These are phyloP conservation scores for Scaptomyza hsui DNA, from an alignment of 1,140 invertebrate genomes.

Conservation along the genomic window DNA sequence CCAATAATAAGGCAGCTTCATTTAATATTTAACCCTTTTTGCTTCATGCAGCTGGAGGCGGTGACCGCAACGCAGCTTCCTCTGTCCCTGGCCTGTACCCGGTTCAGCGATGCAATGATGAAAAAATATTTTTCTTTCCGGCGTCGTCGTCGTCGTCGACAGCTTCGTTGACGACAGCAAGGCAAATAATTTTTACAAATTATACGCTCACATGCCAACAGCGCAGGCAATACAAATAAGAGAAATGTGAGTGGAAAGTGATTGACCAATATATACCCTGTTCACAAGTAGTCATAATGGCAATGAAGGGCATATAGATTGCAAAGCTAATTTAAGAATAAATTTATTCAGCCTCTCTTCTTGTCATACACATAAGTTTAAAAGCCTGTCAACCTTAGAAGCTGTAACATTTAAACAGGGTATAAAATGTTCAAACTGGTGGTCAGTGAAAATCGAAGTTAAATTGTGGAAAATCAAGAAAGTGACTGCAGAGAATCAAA, in stretches of 20 bases:
- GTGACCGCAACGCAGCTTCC: slow-evolving; percentile 71
- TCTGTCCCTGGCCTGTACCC: slow-evolving; percentile 31
- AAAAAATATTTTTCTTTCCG: slow-evolving; percentile 69
- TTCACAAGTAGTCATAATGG: background rate
- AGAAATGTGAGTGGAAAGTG: background rate
- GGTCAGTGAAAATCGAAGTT: slow-evolving; percentile 7
- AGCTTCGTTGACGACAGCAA: slow-evolving; percentile 57
- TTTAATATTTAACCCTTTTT: slow-evolving; percentile 79
- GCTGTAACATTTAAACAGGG: background rate
- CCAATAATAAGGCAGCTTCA: slow-evolving; percentile 62
- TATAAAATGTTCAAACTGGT: slow-evolving; percentile 44
- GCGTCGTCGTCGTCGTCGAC: slow-evolving; percentile 17
- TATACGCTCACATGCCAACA: slow-evolving; percentile 80
- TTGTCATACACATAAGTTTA: too few relatives aligned
- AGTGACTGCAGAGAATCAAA: slow-evolving; percentile 37
- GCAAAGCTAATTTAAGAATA: too few relatives aligned
- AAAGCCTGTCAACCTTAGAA: too few relatives aligned
- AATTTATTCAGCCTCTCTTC: too few relatives aligned
- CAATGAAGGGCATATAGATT: too few relatives aligned
- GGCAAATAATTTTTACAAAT: slow-evolving; percentile 81
- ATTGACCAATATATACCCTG: slow-evolving; percentile 8
- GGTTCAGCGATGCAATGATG: slow-evolving; percentile 60
- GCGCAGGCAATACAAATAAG: slow-evolving; percentile 62
- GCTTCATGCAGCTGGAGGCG: slow-evolving; percentile 56
- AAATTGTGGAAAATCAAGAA: slow-evolving; percentile 15